Conservation (phyloP, 2,797 vertebrate species). For the Danio choprae region DNA sequence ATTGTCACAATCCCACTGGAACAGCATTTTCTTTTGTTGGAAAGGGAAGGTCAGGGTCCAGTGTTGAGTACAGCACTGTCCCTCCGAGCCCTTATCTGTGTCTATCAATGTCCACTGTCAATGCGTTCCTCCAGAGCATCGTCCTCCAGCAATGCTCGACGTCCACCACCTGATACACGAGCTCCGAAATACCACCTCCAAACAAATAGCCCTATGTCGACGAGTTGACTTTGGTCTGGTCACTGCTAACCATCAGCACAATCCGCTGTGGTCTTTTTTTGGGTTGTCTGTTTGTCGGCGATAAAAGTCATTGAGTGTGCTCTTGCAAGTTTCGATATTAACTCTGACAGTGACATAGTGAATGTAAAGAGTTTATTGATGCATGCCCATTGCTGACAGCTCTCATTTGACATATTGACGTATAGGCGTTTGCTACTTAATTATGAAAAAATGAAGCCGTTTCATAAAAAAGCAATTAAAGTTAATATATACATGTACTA, state of each 20-base stretch:
- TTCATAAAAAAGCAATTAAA: slow-evolving; percentile 13
- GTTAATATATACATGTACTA: slow-evolving; percentile 5
- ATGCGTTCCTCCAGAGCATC: slow-evolving; percentile 71
- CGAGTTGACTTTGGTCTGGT: slow-evolving; percentile 76
- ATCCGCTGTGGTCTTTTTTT: slow-evolving; percentile 67
- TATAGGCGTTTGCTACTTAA: slow-evolving; percentile 5
- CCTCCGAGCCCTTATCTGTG: slow-evolving; percentile 74
- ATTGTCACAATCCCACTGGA: slow-evolving; percentile 46
- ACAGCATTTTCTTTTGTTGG: slow-evolving; percentile 51
- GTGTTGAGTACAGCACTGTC: slow-evolving; percentile 65
- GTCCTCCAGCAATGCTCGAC: slow-evolving; percentile 74
- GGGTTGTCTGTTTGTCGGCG: slow-evolving; percentile 50
- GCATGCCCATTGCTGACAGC: slow-evolving; percentile 24
- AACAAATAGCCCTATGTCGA: slow-evolving; percentile 60
- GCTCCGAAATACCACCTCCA: slow-evolving; percentile 61
- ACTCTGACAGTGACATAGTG: slow-evolving; percentile 44
- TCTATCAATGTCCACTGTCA: slow-evolving; percentile 78
- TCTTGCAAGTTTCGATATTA: slow-evolving; percentile 63
- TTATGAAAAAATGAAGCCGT: slow-evolving; percentile 30
- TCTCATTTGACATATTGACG: slow-evolving; percentile 25
- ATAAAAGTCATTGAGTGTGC: slow-evolving; percentile 67
- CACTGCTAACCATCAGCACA: slow-evolving; percentile 72
- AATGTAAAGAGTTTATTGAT: slow-evolving; percentile 24
- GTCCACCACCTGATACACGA: slow-evolving; percentile 79
- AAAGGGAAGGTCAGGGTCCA: slow-evolving; percentile 79